Evolutionary conservation across 2,113 vertebrate species (phyloP), one percentile per base, ranked within the genome.

Genomic region (Puma concolor): DNA sequence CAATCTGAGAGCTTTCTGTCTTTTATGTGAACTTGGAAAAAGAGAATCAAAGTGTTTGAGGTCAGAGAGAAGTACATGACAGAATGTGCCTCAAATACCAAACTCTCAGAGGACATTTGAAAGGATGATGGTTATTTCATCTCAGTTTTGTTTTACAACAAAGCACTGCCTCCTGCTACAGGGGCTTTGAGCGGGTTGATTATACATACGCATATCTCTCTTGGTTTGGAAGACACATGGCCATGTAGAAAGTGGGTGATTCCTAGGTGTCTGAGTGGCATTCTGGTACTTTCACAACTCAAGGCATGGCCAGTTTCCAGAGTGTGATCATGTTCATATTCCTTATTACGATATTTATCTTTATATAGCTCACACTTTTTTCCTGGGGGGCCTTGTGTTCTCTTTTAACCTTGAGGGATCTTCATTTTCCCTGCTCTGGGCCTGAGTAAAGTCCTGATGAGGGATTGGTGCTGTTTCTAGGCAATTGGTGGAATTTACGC

Each of bases 21-120:
- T 98, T 98, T 98, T 90, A 97, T 97, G 97, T 98, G 97, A 96
- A 97, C 96, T 95, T 97, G 87, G 66, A 95, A 97, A 98, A 97
- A 93, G 91, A 72, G 84, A 98, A 98, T 97, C 97, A 98, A 97
- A 98, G 96, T 79, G 88, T 98, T 91, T 96, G 97, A 98, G 98
- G 95, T 98, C 98, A 98, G 93, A 98, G 96, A 95, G 96, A 95
- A 98, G 94, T 67, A 95, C 97, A 98, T 98, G 91, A 96, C 86
- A 83, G 97, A 86, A 95, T 93, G 95, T 85, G 95, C 95, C 96
- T 97, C 97, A 97, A 95, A 96, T 98, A 97, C 95, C 83, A 88
- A 97, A 38, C 95, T 98, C 96, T 98, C 85, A 71, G 98, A 95
- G 97, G 90, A 91, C 98, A 95, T 88, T 90, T 96, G 94, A 98